phyloP scores from a whole-genome alignment of 2,888 invertebrate species.

The Conops quadrifasciatus region DNA sequence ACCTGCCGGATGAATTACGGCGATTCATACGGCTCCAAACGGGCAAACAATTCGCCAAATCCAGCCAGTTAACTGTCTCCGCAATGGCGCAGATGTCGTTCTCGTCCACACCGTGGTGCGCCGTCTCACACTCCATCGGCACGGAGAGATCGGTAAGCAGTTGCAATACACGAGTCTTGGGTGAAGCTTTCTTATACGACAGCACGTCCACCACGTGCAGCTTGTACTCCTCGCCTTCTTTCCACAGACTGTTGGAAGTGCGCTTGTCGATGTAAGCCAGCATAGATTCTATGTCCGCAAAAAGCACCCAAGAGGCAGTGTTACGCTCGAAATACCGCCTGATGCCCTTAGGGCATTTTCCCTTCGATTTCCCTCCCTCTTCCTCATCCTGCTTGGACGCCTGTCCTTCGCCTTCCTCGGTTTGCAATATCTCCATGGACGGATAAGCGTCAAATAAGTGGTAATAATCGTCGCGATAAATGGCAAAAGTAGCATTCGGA shows the following conservation, averaged over 20 bases:
- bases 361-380: slow-evolving; percentile 26
- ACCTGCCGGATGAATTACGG: slow-evolving; percentile 54
- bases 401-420: slow-evolving; percentile 41
- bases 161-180: slow-evolving; percentile 53
- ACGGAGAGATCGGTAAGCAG: slow-evolving; percentile 54
- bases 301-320: slow-evolving; percentile 62
- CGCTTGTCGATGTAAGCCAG: slow-evolving; percentile 57
- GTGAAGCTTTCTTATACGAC: slow-evolving; percentile 57
- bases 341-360: slow-evolving; percentile 48
- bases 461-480: slow-evolving; percentile 69
- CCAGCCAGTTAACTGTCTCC: slow-evolving; percentile 60
- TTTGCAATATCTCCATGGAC: slow-evolving; percentile 57
- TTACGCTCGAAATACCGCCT: slow-evolving; percentile 57
- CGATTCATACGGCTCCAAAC: slow-evolving; percentile 62
- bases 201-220: slow-evolving; percentile 57
- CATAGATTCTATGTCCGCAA: slow-evolving; percentile 53
- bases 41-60: slow-evolving; percentile 56
- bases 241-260: slow-evolving; percentile 52
- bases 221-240: slow-evolving; percentile 50
- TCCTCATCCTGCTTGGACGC: slow-evolving; percentile 18
- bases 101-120: slow-evolving; percentile 46
- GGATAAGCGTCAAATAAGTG: slow-evolving; percentile 74
- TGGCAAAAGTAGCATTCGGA: slow-evolving; percentile 68
- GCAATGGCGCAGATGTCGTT: slow-evolving; percentile 57
- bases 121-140: slow-evolving; percentile 50